Evolutionary conservation across 2,113 vertebrate genomes (phyloP).

Genomic region (Ptilorrhoa leucosticta): DNA sequence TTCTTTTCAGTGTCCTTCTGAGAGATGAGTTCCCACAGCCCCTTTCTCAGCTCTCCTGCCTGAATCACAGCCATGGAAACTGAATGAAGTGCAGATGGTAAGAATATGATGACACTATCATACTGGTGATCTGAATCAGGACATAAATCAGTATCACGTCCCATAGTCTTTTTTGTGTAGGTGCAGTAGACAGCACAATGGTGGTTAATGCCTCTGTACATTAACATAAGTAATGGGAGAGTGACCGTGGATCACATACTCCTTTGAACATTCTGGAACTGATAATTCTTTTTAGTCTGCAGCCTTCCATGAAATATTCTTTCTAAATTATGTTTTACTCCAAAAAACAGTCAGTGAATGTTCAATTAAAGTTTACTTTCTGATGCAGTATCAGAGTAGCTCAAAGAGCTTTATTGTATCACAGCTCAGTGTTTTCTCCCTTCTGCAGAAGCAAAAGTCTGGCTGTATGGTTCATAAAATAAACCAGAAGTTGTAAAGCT

Average conservation of each 20-base stretch:
- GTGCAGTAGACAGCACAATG: not conserved
- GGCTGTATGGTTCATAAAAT: not conserved
- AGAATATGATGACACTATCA: not conserved
- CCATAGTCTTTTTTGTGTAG: not conserved
- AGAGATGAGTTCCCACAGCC: not conserved
- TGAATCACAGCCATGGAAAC: not conserved
- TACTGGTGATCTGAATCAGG: not conserved
- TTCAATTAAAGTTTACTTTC: not conserved
- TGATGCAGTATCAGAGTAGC: not conserved
- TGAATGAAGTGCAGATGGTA: not conserved
- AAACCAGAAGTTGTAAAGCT: slow-evolving; percentile 3
- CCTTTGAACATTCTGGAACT: not conserved
- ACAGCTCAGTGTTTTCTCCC: not conserved
- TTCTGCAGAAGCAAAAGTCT: not conserved
- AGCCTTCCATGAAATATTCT: not conserved
- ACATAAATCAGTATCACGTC: not conserved
- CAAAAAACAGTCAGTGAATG: not conserved
- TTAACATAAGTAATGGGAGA: not conserved
- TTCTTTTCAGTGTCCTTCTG: not conserved
- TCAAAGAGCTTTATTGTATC: not conserved
- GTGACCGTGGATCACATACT: not conserved
- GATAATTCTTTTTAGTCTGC: not conserved
- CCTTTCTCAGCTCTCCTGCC: not conserved
- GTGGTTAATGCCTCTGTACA: not conserved
- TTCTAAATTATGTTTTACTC: not conserved